Base-by-base conservation (phyloP, 2,888 invertebrate species). In the Criorhina ranunculi region DNA sequence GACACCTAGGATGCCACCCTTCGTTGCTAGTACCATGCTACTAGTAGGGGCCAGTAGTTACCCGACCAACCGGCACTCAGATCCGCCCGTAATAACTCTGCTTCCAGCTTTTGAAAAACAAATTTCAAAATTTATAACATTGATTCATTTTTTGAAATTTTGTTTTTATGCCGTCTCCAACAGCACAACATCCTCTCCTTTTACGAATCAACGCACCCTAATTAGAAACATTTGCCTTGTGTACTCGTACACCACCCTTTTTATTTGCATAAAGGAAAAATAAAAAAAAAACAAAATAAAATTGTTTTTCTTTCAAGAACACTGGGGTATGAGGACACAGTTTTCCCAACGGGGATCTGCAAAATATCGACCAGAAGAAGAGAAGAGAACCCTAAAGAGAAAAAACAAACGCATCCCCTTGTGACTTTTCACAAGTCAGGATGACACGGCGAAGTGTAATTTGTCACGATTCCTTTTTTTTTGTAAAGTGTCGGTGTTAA, bases 381-480 rank as follows among this genome's bases (percentile, higher is more conserved):
- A 19, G 17, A 17, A 46, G 19, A 5, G 12, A 11, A 42, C 33
- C 46, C 62, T 46, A 4, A 46, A 46, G 62, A n/a, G n/a, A 19
- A 17, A 44, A 31, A 31, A 44, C 31, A 46, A 33, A 15, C 33
- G 53, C 31, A 55, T 33, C 53, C 83, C 77, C 66, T 73, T 51
- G 4, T 55, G 44, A 35, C 37, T 66, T 46, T 76, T 60, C 24
- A 24, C 62, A 15, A 72, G 40, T 12, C 44, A 15, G 53, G 44
- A 42, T 78, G 73, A 37, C 62, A 73, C 37, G 42, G 67, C 55
- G 44, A 72, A 83, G 55, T 73, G 78, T 62, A 83, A 83, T 78
- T 83, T 78, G 83, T 83, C 83, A 83, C 83, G 78, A 78, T 73
- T 78, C 46, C 46, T 70, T 57, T 17, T 67, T 75, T 53, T 51